Percentiles rank a stretch among this genome's conserved stretches.
Conservation (phyloP, 1,140 invertebrate genomes). For the Drosophila nebulosa region DNA sequence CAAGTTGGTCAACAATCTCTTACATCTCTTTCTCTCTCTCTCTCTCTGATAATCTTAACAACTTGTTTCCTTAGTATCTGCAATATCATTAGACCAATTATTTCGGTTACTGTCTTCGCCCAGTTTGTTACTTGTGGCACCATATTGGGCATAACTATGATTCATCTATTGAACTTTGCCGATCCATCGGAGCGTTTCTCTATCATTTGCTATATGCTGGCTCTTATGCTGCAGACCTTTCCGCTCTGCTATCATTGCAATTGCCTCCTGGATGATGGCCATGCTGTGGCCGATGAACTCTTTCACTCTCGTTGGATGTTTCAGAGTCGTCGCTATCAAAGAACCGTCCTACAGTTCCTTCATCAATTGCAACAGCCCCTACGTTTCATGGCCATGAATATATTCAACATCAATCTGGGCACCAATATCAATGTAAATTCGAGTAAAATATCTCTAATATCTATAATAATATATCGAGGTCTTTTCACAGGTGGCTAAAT, state of each 20-base stretch:
- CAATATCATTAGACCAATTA: conserved; percentile 33
- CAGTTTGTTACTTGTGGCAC: conserved; percentile 58
- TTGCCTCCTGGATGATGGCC: conserved; percentile 42
- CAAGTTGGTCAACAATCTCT: conserved; percentile 49
- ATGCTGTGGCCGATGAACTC: conserved; percentile 26
- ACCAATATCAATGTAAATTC: conserved; percentile 61
- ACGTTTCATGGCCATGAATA: conserved; percentile 50
- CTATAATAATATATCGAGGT: too few species aligned
- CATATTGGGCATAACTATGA: conserved; percentile 41
- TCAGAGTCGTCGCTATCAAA: conserved; percentile 42
- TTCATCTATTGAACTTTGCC: conserved; percentile 49
- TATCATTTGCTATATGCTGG: conserved; percentile 26
- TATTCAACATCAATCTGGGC: conserved; percentile 51
- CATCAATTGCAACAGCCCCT: conserved; percentile 57
- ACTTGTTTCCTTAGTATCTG: too few species aligned
- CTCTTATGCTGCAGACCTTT: conserved; percentile 53
- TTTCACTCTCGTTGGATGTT: conserved; percentile 57
- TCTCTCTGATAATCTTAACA: too few species aligned
- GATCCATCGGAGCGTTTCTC: conserved; percentile 42
- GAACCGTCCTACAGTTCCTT: conserved; percentile 27
- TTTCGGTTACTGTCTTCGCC: conserved; percentile 56
- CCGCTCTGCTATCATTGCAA: conserved; percentile 67
- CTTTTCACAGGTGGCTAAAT: conserved; percentile 45
- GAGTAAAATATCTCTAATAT: too few species aligned
- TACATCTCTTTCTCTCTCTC: too few species aligned